Percentiles rank a stretch among this genome's conserved stretches.
phyloP scores from a whole-genome alignment of 1,140 invertebrate genomes.

The Meloidogyne floridensis region DNA sequence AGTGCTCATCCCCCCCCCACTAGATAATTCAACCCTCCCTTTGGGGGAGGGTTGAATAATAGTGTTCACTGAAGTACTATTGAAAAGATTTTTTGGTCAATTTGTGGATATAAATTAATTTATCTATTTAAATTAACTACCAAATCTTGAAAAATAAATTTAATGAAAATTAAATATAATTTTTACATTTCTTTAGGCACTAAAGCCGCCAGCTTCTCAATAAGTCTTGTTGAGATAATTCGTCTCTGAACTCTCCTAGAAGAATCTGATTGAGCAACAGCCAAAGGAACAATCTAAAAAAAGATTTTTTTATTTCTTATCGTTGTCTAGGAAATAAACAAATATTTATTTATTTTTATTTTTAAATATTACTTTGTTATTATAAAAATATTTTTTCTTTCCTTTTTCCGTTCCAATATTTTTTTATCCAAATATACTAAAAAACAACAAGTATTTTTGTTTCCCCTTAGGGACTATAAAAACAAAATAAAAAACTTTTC shows the following conservation, averaged over 20 bases:
- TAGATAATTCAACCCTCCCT: too few relatives aligned
- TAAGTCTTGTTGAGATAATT: slow-evolving; percentile 63
- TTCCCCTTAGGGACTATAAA: background rate
- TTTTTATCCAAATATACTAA: background rate
- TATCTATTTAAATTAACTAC: too few relatives aligned
- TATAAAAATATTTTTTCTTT: background rate
- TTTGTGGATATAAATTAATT: too few relatives aligned
- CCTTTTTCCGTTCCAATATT: background rate
- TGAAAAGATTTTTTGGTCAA: too few relatives aligned
- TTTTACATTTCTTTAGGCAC: slow-evolving; percentile 66
- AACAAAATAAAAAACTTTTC: too few relatives aligned
- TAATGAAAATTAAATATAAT: background rate
- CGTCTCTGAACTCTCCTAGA: slow-evolving; percentile 67
- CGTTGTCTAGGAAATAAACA: background rate
- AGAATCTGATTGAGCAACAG: slow-evolving; percentile 68
- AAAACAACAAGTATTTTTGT: background rate
- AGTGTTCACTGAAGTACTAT: too few relatives aligned
- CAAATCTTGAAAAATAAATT: too few relatives aligned
- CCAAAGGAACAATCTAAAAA: slow-evolving; percentile 67
- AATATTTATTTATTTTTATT: slow-evolving; percentile 8
- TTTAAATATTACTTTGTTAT: background rate
- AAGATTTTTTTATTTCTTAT: background rate
- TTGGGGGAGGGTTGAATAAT: too few relatives aligned
- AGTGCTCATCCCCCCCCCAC: too few relatives aligned
- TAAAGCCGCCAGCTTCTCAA: slow-evolving; percentile 67